Conservation (phyloP, 1,140 invertebrate genomes). For the Diorhabda carinulata region DNA sequence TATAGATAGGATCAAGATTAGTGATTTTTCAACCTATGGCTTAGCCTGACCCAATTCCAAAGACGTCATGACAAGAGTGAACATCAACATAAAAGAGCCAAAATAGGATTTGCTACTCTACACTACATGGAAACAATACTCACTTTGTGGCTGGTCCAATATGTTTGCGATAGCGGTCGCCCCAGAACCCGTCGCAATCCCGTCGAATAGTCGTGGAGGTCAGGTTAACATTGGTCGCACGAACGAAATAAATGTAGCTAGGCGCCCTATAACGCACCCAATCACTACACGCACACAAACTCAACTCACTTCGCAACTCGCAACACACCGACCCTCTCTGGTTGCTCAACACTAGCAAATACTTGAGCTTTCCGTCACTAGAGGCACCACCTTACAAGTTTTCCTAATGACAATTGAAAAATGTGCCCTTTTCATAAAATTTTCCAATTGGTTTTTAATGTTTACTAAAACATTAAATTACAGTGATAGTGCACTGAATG, state of each 20-base stretch:
- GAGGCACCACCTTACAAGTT: conserved; percentile 7
- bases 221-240: conserved; percentile 41
- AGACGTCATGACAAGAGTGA: conserved; percentile 9
- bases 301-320: conserved; percentile 35
- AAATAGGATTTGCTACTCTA: background rate
- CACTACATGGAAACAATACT: conserved; percentile 16
- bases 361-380: conserved; percentile 5
- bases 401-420: background rate
- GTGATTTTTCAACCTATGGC: too few relatives aligned
- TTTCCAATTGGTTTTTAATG: too few relatives aligned
- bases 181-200: conserved; percentile 35
- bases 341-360: conserved; percentile 6
- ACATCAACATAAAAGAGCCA: background rate
- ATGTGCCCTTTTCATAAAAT: background rate
- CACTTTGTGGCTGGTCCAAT: conserved; percentile 39
- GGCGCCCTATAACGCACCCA: conserved; percentile 37
- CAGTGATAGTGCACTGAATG: too few relatives aligned
- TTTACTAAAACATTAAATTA: too few relatives aligned
- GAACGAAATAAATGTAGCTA: conserved; percentile 32
- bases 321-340: conserved; percentile 34
- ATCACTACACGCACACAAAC: conserved; percentile 39
- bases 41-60: conserved; percentile 9
- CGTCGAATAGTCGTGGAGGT: conserved; percentile 30
- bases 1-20: too few relatives aligned
- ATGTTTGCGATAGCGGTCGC: conserved; percentile 40